A percentile compares a stretch with the other conserved stretches of the same genome.
phyloP scores from a whole-genome alignment of 2,888 invertebrate genomes.

The Plemyria rubiginata region DNA sequence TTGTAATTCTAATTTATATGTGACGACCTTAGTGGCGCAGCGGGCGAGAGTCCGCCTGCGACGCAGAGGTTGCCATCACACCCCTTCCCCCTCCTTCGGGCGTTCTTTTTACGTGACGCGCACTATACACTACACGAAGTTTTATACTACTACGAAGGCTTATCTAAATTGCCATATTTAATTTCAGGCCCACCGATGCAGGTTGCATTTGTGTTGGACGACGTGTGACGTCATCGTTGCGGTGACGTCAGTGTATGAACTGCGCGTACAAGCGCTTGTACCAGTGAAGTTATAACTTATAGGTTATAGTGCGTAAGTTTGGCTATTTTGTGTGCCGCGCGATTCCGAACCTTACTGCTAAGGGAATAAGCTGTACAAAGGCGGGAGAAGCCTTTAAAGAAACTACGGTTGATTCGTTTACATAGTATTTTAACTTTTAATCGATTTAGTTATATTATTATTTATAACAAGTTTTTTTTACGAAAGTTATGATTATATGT shows the following conservation, averaged over 20 bases:
- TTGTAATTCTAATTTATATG: too few species aligned
- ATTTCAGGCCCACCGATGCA: slow-evolving; percentile 79
- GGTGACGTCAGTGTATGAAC: slow-evolving; percentile 50
- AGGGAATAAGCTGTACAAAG: slow-evolving; percentile 17
- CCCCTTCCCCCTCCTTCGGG: too few species aligned
- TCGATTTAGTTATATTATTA: not conserved
- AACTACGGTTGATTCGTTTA: not conserved
- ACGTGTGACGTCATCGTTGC: slow-evolving; percentile 70
- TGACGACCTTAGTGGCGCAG: too few species aligned
- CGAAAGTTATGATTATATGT: not conserved
- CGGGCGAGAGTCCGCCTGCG: too few species aligned
- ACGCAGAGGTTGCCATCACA: too few species aligned
- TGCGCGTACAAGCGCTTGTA: slow-evolving; percentile 30
- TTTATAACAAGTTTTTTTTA: not conserved
- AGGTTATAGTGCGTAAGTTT: slow-evolving; percentile 51
- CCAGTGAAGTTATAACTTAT: slow-evolving; percentile 47
- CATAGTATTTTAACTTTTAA: slow-evolving; percentile 1
- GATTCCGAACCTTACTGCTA: slow-evolving; percentile 31
- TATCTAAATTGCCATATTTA: slow-evolving; percentile 9
- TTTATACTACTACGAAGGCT: too few species aligned
- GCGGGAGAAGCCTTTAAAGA: not conserved
- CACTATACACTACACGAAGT: too few species aligned
- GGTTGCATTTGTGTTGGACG: slow-evolving; percentile 82
- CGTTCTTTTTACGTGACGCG: too few species aligned
- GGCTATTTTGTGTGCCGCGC: slow-evolving; percentile 47